Evolutionary conservation across 2,113 vertebrate genomes (phyloP).

Genomic region (Aix galericulata): DNA sequence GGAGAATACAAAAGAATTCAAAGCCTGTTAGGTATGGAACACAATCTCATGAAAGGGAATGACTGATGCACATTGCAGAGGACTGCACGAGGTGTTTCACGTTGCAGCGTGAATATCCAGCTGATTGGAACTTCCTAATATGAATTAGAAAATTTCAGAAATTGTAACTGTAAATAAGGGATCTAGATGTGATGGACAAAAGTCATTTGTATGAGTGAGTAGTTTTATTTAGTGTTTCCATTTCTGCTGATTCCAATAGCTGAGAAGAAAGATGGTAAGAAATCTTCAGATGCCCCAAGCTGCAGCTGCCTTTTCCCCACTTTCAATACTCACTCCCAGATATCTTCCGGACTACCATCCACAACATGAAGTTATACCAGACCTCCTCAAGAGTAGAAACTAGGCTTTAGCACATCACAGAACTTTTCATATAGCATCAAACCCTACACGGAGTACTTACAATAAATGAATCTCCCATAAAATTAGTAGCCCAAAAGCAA

Average conservation of each 20-base stretch:
- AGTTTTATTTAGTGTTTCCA: not conserved
- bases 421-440: not conserved
- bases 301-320: not conserved
- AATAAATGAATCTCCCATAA: not conserved
- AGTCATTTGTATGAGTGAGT: not conserved
- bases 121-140: not conserved
- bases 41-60: not conserved
- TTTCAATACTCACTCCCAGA: fast-evolving
- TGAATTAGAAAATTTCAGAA: not conserved
- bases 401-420: not conserved
- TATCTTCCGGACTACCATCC: not conserved
- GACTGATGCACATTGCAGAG: not conserved
- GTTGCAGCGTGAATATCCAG: not conserved
- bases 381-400: not conserved
- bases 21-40: not conserved
- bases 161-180: not conserved
- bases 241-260: not conserved
- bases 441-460: not conserved
- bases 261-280: not conserved
- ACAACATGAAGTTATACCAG: not conserved
- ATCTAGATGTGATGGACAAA: not conserved
- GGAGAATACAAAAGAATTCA: not conserved
- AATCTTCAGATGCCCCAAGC: not conserved
- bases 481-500: not conserved
- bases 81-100: not conserved